These are phyloP conservation scores for Buceros bicornis DNA, from an alignment of 2,797 vertebrate genomes.

Conservation along the genomic window DNA sequence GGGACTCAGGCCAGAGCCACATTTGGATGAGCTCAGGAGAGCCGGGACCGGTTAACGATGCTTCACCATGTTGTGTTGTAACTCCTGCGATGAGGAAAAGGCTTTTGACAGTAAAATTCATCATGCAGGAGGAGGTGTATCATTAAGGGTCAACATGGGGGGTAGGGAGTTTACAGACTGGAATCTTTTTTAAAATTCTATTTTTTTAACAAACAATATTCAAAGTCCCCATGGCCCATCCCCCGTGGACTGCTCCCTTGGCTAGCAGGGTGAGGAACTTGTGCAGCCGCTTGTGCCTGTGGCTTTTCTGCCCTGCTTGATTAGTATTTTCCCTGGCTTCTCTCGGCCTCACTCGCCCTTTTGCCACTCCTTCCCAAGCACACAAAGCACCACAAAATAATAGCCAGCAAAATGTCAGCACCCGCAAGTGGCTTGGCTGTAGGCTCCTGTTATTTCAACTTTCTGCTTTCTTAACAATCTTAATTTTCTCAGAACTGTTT, in stretches of 20 bases:
- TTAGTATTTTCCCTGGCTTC: neutral
- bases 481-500: slow-evolving; percentile 8
- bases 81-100: neutral
- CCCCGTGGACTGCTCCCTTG: neutral
- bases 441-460: slow-evolving; percentile 4
- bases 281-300: neutral
- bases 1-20: neutral
- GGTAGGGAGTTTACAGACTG: neutral
- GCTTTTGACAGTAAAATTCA: neutral
- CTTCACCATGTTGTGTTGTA: neutral
- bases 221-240: neutral
- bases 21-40: neutral
- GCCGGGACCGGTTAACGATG: neutral
- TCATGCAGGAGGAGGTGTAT: neutral
- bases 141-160: neutral
- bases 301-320: neutral
- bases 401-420: slow-evolving; percentile 42
- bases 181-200: rapidly evolving
- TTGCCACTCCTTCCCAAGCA: neutral
- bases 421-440: neutral
- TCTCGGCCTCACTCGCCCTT: neutral
- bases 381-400: slow-evolving; percentile 3
- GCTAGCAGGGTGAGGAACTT: neutral
- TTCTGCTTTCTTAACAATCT: neutral
- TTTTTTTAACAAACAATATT: neutral